Percentiles rank a stretch among this genome's conserved stretches.
Conservation (phyloP, 2,888 invertebrate species). For the Hesperia comma region DNA sequence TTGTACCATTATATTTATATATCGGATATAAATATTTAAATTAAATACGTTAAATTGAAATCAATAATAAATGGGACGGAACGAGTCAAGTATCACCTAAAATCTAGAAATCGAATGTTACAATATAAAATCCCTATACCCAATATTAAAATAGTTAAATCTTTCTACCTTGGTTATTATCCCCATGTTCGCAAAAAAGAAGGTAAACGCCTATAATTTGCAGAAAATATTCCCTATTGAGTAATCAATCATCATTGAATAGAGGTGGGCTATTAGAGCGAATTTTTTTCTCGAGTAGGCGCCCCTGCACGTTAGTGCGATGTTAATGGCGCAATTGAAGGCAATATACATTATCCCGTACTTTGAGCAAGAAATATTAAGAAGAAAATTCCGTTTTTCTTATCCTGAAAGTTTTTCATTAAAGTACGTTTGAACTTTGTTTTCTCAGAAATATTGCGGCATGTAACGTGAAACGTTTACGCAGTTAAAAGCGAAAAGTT, state of each 20-base stretch:
- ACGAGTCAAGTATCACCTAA: no score
- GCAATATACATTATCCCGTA: conserved; percentile 40
- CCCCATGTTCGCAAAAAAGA: not conserved
- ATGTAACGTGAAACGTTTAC: conserved; percentile 31
- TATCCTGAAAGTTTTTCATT: conserved; percentile 32
- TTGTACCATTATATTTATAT: no score
- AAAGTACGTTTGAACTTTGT: conserved; percentile 27
- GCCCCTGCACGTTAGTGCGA: conserved; percentile 38
- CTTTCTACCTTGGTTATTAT: not conserved
- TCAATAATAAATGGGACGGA: no score
- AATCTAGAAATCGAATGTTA: no score
- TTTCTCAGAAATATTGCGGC: conserved; percentile 22
- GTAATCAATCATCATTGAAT: conserved; percentile 34
- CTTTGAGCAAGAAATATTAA: conserved; percentile 30
- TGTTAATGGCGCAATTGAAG: conserved; percentile 42
- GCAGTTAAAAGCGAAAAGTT: conserved; percentile 22
- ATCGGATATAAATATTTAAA: no score
- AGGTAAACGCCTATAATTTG: not conserved
- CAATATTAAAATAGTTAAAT: not conserved
- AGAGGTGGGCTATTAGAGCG: conserved; percentile 36
- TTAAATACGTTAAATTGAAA: no score
- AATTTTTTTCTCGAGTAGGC: conserved; percentile 31
- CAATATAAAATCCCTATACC: no score
- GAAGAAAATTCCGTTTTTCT: conserved; percentile 28
- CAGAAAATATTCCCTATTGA: conserved; percentile 31